Evolutionary conservation across 1,140 invertebrate species (phyloP).

Genomic region (Drosophila busckii): DNA sequence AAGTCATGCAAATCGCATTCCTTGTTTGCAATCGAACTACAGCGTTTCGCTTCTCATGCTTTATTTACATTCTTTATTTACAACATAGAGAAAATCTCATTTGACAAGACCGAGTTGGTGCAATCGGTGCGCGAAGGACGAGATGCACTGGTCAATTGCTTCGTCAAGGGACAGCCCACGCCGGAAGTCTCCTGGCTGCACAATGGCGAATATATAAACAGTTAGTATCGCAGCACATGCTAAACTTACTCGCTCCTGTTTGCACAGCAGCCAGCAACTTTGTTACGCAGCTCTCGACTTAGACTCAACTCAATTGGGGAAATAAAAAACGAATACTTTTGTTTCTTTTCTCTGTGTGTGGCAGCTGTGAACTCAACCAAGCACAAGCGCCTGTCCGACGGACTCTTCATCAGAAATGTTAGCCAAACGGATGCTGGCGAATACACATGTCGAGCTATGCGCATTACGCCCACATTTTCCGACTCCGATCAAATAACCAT

Average conservation of each 20-base stretch:
- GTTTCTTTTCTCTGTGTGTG: not conserved
- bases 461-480: slow-evolving; percentile 79
- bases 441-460: slow-evolving; percentile 81
- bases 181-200: slow-evolving; percentile 79
- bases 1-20: no score
- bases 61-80: slow-evolving; percentile 17
- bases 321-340: no score
- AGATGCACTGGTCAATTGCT: slow-evolving; percentile 79
- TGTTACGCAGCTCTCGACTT: slow-evolving; percentile 34
- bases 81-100: slow-evolving; percentile 79
- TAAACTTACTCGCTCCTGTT: no score
- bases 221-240: slow-evolving; percentile 56
- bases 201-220: slow-evolving; percentile 75
- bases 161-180: slow-evolving; percentile 79
- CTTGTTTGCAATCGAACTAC: slow-evolving; percentile 4
- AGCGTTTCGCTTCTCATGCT: slow-evolving; percentile 14
- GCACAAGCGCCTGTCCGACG: slow-evolving; percentile 78
- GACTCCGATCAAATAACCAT: slow-evolving; percentile 79
- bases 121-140: slow-evolving; percentile 79
- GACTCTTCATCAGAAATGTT: slow-evolving; percentile 80
- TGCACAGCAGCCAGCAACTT: slow-evolving; percentile 3
- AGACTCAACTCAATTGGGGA: slow-evolving; percentile 8
- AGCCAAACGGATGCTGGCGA: slow-evolving; percentile 80
- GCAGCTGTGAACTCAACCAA: slow-evolving; percentile 69
- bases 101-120: slow-evolving; percentile 79